Base-by-base conservation (phyloP, 2,888 invertebrate genomes). In the Pomacea canaliculata region DNA sequence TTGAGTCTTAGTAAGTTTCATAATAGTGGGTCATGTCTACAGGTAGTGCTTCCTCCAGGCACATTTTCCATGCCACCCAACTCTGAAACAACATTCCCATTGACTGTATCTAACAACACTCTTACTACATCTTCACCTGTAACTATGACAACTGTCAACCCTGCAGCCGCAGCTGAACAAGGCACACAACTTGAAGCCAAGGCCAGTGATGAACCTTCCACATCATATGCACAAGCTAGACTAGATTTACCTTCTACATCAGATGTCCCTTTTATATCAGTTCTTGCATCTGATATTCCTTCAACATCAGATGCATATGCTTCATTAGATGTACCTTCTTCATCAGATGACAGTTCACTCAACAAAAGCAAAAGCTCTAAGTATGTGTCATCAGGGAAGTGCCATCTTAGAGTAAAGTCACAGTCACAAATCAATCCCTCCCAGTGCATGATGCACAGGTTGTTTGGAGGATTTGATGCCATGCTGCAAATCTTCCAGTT, bases 11-110 rank as follows among this genome's bases (percentile, higher is more conserved):
- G 37, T 37, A 37, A 37, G 37, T 37, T 37, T 37, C 37, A 5
- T 56, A 56, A 56, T 13, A 4, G 2, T 56, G 51, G 51, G 10
- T 56, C 51, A 13, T 56, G 51, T 56, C 16, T 56, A 16, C 51
- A 88, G 81, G 84, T 89, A 56, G 85, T 88, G 74, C 81, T 89
- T 12, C 89, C 89, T 13, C 85, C 87, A 13, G 86, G 86, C 70
- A 87, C 87, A 49, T 85, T 88, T 70, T 84, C 86, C 12, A 77
- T 84, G 48, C 78, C 76, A 19, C 70, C 76, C 46, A 83, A 83
- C 46, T 81, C 84, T 13, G 83, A 81, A 56, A 76, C 80, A 48
- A 82, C 80, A 73, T 65, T 83, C n/a, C 79, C 81, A 78, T 79
- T 83, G 48, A 81, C 83, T 48, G 81, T 84, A 51, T 78, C 82